A percentile compares a stretch with the other conserved stretches of the same genome.
Evolutionary conservation across 2,113 vertebrate species (phyloP).

Genomic region (Podarcis raffonei): DNA sequence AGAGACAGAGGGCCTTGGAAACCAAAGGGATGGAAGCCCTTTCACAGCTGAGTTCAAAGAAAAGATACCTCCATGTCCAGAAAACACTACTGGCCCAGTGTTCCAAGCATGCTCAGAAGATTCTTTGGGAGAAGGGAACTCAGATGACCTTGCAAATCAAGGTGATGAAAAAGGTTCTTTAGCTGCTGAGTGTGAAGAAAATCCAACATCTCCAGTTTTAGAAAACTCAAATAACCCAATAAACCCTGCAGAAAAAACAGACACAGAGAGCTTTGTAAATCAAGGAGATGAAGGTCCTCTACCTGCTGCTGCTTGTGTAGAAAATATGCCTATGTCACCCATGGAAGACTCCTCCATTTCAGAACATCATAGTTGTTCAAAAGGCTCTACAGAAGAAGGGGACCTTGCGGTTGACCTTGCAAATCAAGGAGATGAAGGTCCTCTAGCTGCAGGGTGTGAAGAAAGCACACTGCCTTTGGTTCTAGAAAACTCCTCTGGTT

Average conservation of each 20-base stretch:
- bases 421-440: background rate
- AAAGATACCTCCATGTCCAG: background rate
- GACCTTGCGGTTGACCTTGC: background rate
- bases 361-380: too few species aligned
- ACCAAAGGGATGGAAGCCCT: rapidly evolving
- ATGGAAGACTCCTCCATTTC: too few species aligned
- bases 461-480: background rate
- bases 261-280: too few species aligned
- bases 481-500: background rate
- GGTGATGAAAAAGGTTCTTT: background rate
- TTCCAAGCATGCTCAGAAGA: background rate
- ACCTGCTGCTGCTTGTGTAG: too few species aligned
- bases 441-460: background rate
- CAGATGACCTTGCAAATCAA: background rate
- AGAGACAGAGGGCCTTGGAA: background rate
- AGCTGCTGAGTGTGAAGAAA: background rate
- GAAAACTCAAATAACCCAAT: background rate
- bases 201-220: too few species aligned
- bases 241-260: background rate
- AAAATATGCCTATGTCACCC: too few species aligned
- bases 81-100: background rate
- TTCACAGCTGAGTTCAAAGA: rapidly evolving
- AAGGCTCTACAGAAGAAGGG: too few species aligned
- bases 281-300: too few species aligned
- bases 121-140: background rate